phyloP scores from a whole-genome alignment of 1,140 invertebrate species.

The Drosophila setifemur region DNA sequence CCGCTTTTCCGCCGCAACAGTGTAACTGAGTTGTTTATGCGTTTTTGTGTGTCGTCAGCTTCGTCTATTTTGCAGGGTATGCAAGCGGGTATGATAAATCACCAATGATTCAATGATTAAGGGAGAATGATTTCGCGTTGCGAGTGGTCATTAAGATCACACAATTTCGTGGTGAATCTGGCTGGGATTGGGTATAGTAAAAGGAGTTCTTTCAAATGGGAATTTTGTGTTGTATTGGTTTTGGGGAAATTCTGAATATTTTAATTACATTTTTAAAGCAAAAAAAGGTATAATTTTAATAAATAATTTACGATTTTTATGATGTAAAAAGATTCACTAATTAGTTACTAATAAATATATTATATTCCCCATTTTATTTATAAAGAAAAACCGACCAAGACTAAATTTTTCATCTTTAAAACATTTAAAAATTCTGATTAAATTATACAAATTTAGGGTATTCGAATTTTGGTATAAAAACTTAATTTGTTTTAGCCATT shows the following conservation, averaged over 20 bases:
- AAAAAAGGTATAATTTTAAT: no score
- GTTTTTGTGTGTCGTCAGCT: conserved; percentile 42
- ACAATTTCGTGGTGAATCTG: neutral
- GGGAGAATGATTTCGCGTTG: no score
- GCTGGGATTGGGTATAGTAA: no score
- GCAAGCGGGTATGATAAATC: conserved; percentile 1
- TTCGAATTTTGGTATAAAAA: no score
- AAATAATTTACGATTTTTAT: no score
- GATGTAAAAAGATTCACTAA: no score
- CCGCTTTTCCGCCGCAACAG: conserved; percentile 33
- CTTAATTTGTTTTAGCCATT: neutral
- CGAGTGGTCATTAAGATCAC: no score
- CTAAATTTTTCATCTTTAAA: neutral
- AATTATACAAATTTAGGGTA: neutral
- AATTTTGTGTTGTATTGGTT: neutral
- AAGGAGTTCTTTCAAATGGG: no score
- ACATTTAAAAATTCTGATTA: neutral
- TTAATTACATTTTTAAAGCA: no score
- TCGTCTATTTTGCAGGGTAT: conserved; percentile 29
- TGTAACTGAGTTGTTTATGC: conserved; percentile 79
- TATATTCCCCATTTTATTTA: neutral
- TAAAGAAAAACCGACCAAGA: no score
- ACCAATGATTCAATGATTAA: no score
- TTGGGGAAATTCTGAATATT: neutral
- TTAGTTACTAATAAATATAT: no score